Evolutionary conservation across 2,113 vertebrate species (phyloP), one percentile per base, ranked within the genome.

Genomic region (Stictonetta naevosa): DNA sequence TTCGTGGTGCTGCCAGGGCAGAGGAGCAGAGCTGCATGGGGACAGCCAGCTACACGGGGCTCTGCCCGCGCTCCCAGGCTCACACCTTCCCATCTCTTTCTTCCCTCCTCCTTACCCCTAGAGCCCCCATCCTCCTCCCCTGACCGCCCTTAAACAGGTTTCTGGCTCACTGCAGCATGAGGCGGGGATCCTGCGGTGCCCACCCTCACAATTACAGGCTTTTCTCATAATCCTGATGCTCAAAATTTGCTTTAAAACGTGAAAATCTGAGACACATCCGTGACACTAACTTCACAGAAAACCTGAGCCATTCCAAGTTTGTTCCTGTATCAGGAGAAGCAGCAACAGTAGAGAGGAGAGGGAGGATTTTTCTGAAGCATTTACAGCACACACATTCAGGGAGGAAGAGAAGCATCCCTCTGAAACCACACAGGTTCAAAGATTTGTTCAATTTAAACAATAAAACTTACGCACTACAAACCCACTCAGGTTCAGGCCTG

Each of bases 401-500:
- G 40, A 92, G 91, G 86, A 95, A 91, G 77, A 91, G 92, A 83
- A 92, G 64, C 73, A 88, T 91, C 96, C 90, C 93, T 92, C 60
- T 3, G 73, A 95, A 96, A 95, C 83, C 93, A 83, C 85, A 71
- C 1, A 6, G 18, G 64, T 90, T 92, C 92, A 90, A 86, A 88
- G 83, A 93, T 48, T 68, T 58, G 21, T 50, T 81, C 58, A 12
- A 28, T 69, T 77, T 63, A 86, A 94, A 88, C 60, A 60, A 92
- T 84, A 75, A 88, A 96, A 84, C 52, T 73, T 67, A 66, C 26
- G 71, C 90, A 95, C 44, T 96, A 95, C 82, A 92, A 95, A 89
- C 31, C 77, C 42, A 92, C 90, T 83, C 79, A 44, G 60, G n/a
- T 69, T 93, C 48, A 68, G 73, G 40, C 13, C 33, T 83, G 48